A percentile compares a stretch with the other conserved stretches of the same genome.
Conservation (phyloP, 2,888 invertebrate genomes). For the Erynnis tages region DNA sequence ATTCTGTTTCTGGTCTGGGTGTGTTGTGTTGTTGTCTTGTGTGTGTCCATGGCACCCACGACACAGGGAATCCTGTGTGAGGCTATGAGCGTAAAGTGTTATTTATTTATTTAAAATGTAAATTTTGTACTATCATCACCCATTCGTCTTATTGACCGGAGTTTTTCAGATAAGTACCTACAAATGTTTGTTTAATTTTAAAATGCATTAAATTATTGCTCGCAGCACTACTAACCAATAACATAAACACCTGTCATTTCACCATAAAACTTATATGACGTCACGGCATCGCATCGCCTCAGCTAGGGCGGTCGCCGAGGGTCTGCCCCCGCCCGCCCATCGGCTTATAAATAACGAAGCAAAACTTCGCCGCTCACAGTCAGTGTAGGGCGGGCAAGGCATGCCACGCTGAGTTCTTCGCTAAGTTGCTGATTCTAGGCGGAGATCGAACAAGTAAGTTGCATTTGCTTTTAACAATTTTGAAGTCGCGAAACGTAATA, state of each 20-base stretch:
- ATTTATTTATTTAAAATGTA: too few species aligned
- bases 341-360: constrained; percentile 36
- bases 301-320: constrained; percentile 27
- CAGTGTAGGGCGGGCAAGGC: constrained; percentile 28
- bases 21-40: too few species aligned
- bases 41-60: too few species aligned
- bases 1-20: too few species aligned
- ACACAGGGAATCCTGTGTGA: too few species aligned
- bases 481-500: not conserved
- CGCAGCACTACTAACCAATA: too few species aligned
- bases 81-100: too few species aligned
- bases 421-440: not conserved
- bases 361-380: constrained; percentile 30
- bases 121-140: too few species aligned
- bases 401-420: constrained; percentile 29
- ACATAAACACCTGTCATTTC: not conserved
- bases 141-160: too few species aligned
- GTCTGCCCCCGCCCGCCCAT: constrained; percentile 35
- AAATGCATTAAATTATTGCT: too few species aligned
- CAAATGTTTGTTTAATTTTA: too few species aligned
- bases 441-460: constrained; percentile 11
- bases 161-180: too few species aligned
- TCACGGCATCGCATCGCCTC: not conserved
- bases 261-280: constrained; percentile 3
- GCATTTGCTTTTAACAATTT: not conserved